phyloP scores from a whole-genome alignment of 2,888 invertebrate species.

The Lasiommata megera region DNA sequence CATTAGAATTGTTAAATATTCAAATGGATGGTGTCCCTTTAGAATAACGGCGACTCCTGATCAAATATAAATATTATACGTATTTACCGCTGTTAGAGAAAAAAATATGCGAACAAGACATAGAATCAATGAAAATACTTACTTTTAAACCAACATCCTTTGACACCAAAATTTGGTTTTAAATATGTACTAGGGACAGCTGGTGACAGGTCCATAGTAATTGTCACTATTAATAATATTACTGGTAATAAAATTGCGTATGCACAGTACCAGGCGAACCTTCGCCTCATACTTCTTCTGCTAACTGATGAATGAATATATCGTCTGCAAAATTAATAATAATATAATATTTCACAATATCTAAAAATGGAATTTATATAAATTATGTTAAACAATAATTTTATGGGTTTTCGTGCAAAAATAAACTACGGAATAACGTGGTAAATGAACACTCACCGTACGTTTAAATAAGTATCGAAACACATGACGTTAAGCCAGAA shows the following conservation, averaged over 20 bases:
- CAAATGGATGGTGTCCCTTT: too few relatives aligned
- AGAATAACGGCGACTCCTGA: too few relatives aligned
- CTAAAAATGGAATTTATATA: too few relatives aligned
- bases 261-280: conserved; percentile 81
- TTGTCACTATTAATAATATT: conserved; percentile 76
- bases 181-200: conserved; percentile 82
- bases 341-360: too few relatives aligned
- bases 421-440: too few relatives aligned
- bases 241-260: conserved; percentile 81
- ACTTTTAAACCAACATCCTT: conserved; percentile 84
- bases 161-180: conserved; percentile 80
- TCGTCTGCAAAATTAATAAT: conserved; percentile 45
- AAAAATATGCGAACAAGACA: too few relatives aligned
- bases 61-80: too few relatives aligned
- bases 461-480: conserved; percentile 83
- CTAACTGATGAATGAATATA: conserved; percentile 64
- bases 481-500: conserved; percentile 87
- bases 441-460: conserved; percentile 61
- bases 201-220: conserved; percentile 81
- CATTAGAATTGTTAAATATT: too few relatives aligned
- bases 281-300: conserved; percentile 65
- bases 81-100: too few relatives aligned
- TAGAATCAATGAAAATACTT: too few relatives aligned
- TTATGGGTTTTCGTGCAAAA: too few relatives aligned
- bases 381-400: too few relatives aligned